These are phyloP conservation scores for Pararge aegeria DNA, from an alignment of 1,140 invertebrate species.

Conservation along the genomic window DNA sequence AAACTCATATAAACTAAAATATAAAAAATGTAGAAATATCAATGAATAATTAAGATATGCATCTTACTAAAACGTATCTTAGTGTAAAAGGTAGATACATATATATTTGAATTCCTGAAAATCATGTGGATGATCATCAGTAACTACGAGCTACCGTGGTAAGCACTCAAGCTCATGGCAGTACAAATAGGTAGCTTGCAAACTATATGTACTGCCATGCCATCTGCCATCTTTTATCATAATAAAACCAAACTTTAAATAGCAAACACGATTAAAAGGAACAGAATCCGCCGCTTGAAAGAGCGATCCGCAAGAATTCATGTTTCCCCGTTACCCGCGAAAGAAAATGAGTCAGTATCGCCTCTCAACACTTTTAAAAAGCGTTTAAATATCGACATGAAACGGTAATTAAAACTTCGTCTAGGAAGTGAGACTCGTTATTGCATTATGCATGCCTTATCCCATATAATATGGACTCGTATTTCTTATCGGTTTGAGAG, in stretches of 20 bases:
- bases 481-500: not conserved
- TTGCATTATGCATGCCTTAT: constrained; percentile 11
- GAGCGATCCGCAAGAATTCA: constrained; percentile 5
- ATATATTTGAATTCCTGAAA: no score
- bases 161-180: no score
- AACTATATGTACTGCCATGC: no score
- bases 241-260: constrained; percentile 12
- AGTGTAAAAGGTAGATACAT: no score
- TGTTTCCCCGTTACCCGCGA: constrained; percentile 5
- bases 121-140: no score
- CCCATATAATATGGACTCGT: not conserved
- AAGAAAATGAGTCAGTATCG: constrained; percentile 5
- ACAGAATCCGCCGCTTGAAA: constrained; percentile 5
- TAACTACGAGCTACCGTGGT: no score
- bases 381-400: constrained; percentile 15
- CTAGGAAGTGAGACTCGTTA: constrained; percentile 19
- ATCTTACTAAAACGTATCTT: no score
- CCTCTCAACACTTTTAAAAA: constrained; percentile 19
- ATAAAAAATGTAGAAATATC: no score
- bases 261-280: constrained; percentile 8
- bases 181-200: no score
- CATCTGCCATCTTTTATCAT: no score
- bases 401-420: constrained; percentile 26
- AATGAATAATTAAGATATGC: no score
- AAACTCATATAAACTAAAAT: no score